Evolutionary conservation across 2,888 invertebrate species (phyloP).

Genomic region (Ommatoiulus sabulosus): DNA sequence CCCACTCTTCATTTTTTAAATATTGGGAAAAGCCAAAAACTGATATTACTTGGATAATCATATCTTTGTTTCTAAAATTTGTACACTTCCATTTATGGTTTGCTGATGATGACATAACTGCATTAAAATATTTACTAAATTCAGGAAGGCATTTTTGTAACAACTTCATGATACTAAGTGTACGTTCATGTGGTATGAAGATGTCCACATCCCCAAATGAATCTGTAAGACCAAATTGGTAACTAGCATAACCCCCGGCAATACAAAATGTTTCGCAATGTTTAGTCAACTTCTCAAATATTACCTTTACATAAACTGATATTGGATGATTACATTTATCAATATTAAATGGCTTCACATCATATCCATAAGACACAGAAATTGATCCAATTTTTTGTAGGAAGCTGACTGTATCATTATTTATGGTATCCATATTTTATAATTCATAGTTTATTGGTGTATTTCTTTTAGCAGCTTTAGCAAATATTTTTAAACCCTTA

Average conservation of each 20-base stretch:
- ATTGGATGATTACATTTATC: too few relatives aligned
- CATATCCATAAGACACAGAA: too few relatives aligned
- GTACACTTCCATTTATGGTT: not conserved
- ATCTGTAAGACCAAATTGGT: not conserved
- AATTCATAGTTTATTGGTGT: too few relatives aligned
- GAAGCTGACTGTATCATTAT: too few relatives aligned
- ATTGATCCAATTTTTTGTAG: too few relatives aligned
- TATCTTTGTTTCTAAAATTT: not conserved
- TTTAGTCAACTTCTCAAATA: too few relatives aligned
- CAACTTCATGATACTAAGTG: not conserved
- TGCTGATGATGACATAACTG: not conserved
- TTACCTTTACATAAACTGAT: too few relatives aligned
- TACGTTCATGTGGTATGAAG: not conserved
- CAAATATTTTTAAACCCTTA: too few relatives aligned
- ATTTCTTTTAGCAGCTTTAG: too few relatives aligned
- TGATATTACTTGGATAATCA: not conserved
- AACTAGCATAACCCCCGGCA: not conserved
- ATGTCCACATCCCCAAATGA: not conserved
- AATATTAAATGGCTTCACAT: too few relatives aligned
- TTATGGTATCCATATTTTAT: too few relatives aligned
- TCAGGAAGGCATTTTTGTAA: not conserved
- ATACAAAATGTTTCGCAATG: too few relatives aligned
- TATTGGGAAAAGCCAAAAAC: not conserved
- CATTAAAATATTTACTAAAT: not conserved
- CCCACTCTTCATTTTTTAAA: not conserved